Base-by-base conservation (phyloP, 2,888 invertebrate genomes). In the Ichneumoninae sp. region DNA sequence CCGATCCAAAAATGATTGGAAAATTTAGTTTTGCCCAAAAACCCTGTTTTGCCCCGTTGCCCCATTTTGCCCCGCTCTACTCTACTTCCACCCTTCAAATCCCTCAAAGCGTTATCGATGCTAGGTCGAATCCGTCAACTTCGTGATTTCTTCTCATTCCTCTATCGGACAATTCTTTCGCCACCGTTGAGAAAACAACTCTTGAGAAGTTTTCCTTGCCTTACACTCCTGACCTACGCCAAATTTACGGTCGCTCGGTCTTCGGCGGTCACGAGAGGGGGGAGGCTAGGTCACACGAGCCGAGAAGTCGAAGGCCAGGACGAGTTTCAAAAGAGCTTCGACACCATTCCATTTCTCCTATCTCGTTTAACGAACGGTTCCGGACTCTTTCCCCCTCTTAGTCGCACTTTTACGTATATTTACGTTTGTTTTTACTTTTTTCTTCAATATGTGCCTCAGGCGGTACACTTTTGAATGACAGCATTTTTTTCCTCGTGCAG, bases 191-290 rank as follows among this genome's bases (percentile, higher is more conserved):
- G 19, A 44, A 33, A 26, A 40, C 19, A 47, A 40, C 79, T 72
- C 54, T 44, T 2, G 33, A 69, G 62, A 81, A 81, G 69, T 81
- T 81, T 80, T 60, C 80, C 44, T 26, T 69, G 47, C n/a, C 50
- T 75, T 69, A 36, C 69, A 50, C 66, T 80, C 75, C 69, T 81
- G 80, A 75, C 80, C 80, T 81, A 75, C 52, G 65, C 75, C 69
- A 65, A 75, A 81, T 75, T 81, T 75, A 70, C 69, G 80, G 52
- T 65, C 80, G 36, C 75, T 36, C 75, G 30, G 75, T 75, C 70
- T 75, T 70, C 44, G 47, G 13, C 33, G 44, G 62, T 62, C 62
- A n/a, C 75, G 13, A 75, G 72, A 47, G 44, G 65, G 16, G 16
- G 54, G 22, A 22, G 13, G 30, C 54, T 62, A 26, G 33, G 69